Base-by-base conservation (phyloP, 2,888 invertebrate genomes). In the Aethes cnicana region DNA sequence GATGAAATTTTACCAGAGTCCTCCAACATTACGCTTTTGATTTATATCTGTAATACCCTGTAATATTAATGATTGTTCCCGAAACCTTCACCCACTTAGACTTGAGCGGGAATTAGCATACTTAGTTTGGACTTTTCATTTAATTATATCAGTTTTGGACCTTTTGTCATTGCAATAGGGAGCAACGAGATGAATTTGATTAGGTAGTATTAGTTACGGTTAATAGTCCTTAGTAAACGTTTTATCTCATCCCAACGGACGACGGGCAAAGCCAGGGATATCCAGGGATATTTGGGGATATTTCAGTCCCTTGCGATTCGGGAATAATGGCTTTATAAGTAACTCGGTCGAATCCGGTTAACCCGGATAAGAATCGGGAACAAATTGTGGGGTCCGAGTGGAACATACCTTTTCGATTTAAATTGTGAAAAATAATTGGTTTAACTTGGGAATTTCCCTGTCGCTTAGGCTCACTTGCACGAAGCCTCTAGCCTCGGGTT, bases 321-420 rank as follows among this genome's bases (percentile, higher is more conserved):
- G 44, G 33, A 33, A 41, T 48, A 48, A 48, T 48, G 18, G 33
- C 32, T 41, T 33, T 48, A 33, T 48, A 48, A 48, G 41, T 48
- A 12, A 33, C 32, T 41, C 33, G 23, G 16, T 32, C 39, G 41
- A 41, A 41, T 21, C 26, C 20, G 39, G 36, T 12, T 25, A 33
- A 35, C 32, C 35, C 46, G 37, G 47, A 9, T 28, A 36, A 28
- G 12, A 20, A 11, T 20, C 11, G 2, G 28, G 30, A 16, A 36
- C n/a, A 26, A n/a, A 39, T n/a, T 28, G 11, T 2, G 7, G 36
- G 35, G 35, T 21, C 18, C 21, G 12, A 9, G 30, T 11, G 47
- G 30, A 47, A 47, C 14, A 20, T 6, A 36, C 12, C 36, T 14
- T 47, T 47, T 36, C 25, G 26, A n/a, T n/a, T n/a, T 18, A 4